Conservation (phyloP, 2,888 invertebrate genomes). For the Melanophora roralis region DNA sequence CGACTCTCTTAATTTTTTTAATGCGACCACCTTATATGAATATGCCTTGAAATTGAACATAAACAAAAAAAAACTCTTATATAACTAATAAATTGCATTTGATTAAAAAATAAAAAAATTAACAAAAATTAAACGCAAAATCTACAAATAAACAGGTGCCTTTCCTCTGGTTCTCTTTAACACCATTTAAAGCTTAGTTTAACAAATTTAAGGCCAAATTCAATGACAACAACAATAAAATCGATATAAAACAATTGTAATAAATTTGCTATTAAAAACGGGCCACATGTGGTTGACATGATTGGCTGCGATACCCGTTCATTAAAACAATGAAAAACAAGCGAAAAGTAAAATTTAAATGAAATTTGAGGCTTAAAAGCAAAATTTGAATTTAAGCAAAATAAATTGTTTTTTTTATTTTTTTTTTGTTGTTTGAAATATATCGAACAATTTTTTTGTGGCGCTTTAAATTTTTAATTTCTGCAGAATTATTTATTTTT, state of each 20-base stretch:
- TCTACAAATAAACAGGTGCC: constrained; percentile 44
- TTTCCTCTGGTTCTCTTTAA: constrained; percentile 10
- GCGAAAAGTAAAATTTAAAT: constrained; percentile 12
- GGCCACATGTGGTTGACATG: constrained; percentile 50
- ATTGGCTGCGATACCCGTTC: constrained; percentile 28
- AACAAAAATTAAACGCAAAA: neutral
- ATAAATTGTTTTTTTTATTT: constrained; percentile 50
- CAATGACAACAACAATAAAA: constrained; percentile 14
- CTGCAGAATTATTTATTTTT: neutral
- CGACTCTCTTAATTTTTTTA: no score
- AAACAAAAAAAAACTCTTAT: constrained; percentile 51
- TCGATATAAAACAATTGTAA: constrained; percentile 25
- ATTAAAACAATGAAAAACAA: constrained; percentile 1
- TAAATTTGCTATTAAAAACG: constrained; percentile 51
- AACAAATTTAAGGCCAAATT: constrained; percentile 25
- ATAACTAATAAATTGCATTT: constrained; percentile 51
- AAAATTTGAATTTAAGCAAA: constrained; percentile 7
- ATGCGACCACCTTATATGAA: no score
- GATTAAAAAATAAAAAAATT: neutral
- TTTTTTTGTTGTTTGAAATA: constrained; percentile 5
- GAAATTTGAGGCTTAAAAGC: constrained; percentile 31
- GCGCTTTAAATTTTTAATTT: neutral
- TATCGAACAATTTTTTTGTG: neutral
- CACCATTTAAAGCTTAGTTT: constrained; percentile 13
- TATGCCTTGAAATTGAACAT: no score